phyloP scores from a whole-genome alignment of 2,888 invertebrate species.

The Cosmia trapezina region DNA sequence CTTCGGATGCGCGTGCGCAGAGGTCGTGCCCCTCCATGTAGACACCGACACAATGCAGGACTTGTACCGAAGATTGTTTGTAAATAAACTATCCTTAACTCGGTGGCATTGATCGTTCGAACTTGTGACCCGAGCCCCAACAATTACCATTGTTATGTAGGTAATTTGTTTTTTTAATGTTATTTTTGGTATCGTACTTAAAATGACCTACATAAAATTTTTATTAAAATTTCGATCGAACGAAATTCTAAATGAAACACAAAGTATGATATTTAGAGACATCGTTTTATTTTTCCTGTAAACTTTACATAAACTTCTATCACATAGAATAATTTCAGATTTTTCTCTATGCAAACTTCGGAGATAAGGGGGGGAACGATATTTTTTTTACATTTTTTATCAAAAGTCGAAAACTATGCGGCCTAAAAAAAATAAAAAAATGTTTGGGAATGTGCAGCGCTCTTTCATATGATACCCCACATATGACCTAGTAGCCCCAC shows the following conservation, averaged over 20 bases:
- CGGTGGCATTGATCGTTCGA: slow-evolving; percentile 34
- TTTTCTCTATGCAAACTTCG: no score
- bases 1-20: slow-evolving; percentile 66
- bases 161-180: slow-evolving; percentile 3
- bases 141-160: slow-evolving; percentile 1
- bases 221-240: not conserved
- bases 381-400: no score
- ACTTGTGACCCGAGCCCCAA: slow-evolving; percentile 15
- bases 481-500: no score
- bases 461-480: no score
- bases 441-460: no score
- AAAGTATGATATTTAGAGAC: no score
- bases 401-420: no score
- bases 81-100: slow-evolving; percentile 50
- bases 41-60: slow-evolving; percentile 56
- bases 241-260: not conserved
- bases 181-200: not conserved
- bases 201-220: not conserved
- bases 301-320: no score
- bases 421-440: no score
- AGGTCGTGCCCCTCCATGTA: slow-evolving; percentile 69
- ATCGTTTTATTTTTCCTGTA: no score
- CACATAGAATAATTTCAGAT: no score
- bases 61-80: slow-evolving; percentile 47
- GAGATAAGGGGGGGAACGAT: no score